Conservation (phyloP, 2,113 vertebrate species). For the Anoura caudifer region DNA sequence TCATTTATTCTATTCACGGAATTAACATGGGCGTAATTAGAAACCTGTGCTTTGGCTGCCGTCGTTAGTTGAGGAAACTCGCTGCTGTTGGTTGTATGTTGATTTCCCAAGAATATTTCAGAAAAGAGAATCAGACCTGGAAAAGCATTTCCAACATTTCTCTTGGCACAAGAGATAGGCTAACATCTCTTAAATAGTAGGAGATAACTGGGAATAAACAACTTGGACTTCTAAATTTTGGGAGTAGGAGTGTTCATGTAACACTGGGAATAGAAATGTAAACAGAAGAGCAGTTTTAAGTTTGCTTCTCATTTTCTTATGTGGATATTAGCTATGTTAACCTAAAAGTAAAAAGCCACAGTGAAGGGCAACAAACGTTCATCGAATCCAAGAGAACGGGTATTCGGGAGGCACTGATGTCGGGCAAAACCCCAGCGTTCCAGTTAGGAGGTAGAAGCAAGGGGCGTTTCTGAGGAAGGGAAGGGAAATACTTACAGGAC, state of each 20-base stretch:
- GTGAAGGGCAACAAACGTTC: background rate
- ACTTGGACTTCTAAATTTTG: background rate
- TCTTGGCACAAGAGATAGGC: background rate
- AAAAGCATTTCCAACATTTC: background rate
- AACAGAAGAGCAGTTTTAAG: background rate
- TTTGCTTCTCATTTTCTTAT: background rate
- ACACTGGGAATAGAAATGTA: background rate
- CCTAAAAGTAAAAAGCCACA: too few relatives aligned
- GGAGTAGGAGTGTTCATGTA: background rate
- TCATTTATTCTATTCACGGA: background rate
- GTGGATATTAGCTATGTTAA: background rate
- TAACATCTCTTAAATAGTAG: background rate
- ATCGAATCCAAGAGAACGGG: background rate
- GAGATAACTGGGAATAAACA: background rate
- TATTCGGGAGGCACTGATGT: background rate
- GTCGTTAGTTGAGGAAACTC: background rate
- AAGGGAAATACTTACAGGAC: background rate
- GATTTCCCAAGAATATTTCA: conserved; percentile 11
- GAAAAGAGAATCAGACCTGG: background rate
- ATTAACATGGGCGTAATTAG: background rate
- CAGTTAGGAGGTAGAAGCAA: background rate
- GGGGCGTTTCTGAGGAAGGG: background rate
- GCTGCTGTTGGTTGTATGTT: background rate
- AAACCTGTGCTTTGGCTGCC: background rate
- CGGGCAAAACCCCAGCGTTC: background rate